Base-by-base conservation (phyloP, 1,140 invertebrate species). In the Aphis craccivora region DNA sequence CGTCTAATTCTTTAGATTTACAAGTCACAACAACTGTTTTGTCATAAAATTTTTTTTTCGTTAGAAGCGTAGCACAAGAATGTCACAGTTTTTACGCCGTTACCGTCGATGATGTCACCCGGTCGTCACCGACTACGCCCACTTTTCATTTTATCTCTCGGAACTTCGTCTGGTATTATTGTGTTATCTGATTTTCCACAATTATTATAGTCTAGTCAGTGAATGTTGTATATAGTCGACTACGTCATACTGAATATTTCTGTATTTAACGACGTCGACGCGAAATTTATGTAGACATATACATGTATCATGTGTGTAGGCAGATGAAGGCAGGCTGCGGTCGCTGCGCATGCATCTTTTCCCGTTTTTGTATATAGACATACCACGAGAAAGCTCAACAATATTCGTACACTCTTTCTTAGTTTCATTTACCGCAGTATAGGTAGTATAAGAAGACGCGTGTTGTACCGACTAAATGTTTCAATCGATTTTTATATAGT, bases 61-160 rank as follows among this genome's bases (percentile, higher is more conserved):
- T 40, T 30, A 23, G 55, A 90, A 67, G 43, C 40, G 37, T 40
- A 40, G 37, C 89, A 67, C 89, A 90, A 67, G 89, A 90, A 90
- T 90, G 53, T 90, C 89, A 67, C 40, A n/a, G 88, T 90, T 90
- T 67, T 88, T 88, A 40, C 88, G 48, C n/a, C 25, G 35, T 90
- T 90, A 60, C 30, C 55, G 89, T 60, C 37, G 89, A 90, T 90
- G 89, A 90, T 90, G 89, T 90, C 89, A 90, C 51, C 53, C 35
- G 60, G 88, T 43, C 60, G 88, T 90, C 88, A 90, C 37, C 53
- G 89, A 90, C 89, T 90, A 67, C 89, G 89, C 89, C 89, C 89
- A 67, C 55, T 67, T 90, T 60, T 67, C 25, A 23, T 90, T 60
- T 60, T 90, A 90, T 90, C 55, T 67, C 40, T 43, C 53, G 37